These are phyloP conservation scores for Myripristis murdjan DNA, from an alignment of 2,797 vertebrate genomes.

Conservation along the genomic window DNA sequence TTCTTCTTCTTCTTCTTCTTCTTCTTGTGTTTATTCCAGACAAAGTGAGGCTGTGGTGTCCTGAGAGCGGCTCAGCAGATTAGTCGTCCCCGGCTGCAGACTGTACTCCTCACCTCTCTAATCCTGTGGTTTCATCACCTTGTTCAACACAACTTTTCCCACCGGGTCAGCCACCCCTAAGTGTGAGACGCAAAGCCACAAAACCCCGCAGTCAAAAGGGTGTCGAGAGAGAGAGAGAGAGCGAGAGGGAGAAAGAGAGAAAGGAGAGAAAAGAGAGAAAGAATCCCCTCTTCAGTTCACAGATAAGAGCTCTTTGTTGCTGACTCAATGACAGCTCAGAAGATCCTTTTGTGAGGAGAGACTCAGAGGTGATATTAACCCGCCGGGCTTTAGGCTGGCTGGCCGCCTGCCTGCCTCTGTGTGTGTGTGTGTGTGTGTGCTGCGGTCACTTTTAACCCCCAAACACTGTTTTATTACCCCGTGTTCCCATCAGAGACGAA, in stretches of 20 bases:
- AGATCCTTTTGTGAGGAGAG: conserved; percentile 56
- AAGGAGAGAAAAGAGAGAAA: conserved; percentile 7
- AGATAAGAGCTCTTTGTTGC: conserved; percentile 32
- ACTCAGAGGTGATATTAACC: conserved; percentile 40
- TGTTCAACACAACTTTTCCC: conserved; percentile 30
- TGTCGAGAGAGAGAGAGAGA: conserved; percentile 20
- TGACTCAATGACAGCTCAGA: conserved; percentile 53
- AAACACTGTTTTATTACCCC: no score
- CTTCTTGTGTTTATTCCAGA: no score
- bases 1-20: no score
- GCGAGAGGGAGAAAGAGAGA: no score
- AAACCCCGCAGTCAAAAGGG: conserved; percentile 47
- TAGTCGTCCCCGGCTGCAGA: no score
- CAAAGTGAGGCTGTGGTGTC: no score
- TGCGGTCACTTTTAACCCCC: no score
- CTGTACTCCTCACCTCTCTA: conserved; percentile 61
- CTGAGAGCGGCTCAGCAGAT: no score
- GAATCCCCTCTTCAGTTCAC: conserved; percentile 38
- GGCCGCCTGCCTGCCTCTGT: no score
- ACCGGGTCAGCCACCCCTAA: conserved; percentile 51
- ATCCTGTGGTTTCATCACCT: conserved; percentile 69
- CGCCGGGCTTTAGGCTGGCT: no score
- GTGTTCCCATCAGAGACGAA: no score
- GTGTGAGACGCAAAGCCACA: conserved; percentile 39
- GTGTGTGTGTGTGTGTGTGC: no score